Evolutionary conservation across 1,140 invertebrate species (phyloP), one percentile per base, ranked within the genome.

Genomic region (Maconellicoccus hirsutus): DNA sequence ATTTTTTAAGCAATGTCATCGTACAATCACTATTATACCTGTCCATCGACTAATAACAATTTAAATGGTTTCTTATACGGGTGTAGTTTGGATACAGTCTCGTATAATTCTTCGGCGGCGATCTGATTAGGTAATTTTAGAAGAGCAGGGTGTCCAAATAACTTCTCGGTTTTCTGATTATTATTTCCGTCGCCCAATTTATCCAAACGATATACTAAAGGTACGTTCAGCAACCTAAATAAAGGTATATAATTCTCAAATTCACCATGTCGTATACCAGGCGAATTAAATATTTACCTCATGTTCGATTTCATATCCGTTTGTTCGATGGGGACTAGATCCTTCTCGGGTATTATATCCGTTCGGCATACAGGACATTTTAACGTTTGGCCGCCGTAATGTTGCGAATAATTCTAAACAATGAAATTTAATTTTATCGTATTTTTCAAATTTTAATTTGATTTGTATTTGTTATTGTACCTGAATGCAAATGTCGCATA

Each of bases 401-500:
- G 82, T 70, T 79, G 78, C 42, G 79, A 78, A 4, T 82, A 82
- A 75, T 80, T 80, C 83, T 84, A 76, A 70, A 76, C 16, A 3
- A 52, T 52, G 42, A 52, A 52, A 52, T 52, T 52, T 52, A 3
- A 52, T 52, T 16, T 52, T 52, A 6, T 8, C 16, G 42, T 16
- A 52, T 16, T 19, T 52, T 52, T 52, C 42, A 16, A 8, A 3
- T 33, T n/a, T n/a, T n/a, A n/a, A n/a, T n/a, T n/a, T n/a, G n/a
- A n/a, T n/a, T n/a, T n/a, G n/a, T n/a, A 77, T 78, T 81, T n/a
- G n/a, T n/a, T n/a, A n/a, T n/a, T n/a, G n/a, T 78, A 87, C 86
- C 80, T 84, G 81, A 26, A 87, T 81, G 76, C 87, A 88, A 27
- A 75, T 76, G 70, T 84, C 80, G 76, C 86, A 88, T 59, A 88